These are phyloP conservation scores for Diachasma alloeum DNA, from an alignment of 1,140 invertebrate genomes.

Conservation along the genomic window DNA sequence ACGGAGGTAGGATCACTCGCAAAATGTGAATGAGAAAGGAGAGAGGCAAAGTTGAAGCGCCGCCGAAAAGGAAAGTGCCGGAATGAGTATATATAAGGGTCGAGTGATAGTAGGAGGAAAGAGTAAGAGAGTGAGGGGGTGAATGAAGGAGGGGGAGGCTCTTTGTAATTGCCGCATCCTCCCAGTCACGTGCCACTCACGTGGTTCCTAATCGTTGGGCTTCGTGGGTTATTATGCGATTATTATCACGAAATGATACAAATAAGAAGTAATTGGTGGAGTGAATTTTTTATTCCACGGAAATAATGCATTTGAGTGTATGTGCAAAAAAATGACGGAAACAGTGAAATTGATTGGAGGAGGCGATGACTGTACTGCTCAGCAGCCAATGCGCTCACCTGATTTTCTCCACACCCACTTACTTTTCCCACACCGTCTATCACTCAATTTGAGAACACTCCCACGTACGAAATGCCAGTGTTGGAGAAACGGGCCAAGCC, in stretches of 20 bases:
- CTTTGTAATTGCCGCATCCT: slow-evolving; percentile 60
- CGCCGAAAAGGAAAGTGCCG: slow-evolving; percentile 27
- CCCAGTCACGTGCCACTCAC: slow-evolving; percentile 60
- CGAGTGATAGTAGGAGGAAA: background rate
- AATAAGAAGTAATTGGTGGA: background rate
- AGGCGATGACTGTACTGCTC: too few relatives aligned
- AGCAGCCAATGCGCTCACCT: too few relatives aligned
- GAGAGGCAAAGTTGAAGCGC: slow-evolving; percentile 17
- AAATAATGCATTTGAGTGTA: too few relatives aligned
- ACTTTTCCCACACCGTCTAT: too few relatives aligned
- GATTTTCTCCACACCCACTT: too few relatives aligned
- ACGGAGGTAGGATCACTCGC: background rate
- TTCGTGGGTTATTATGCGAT: slow-evolving; percentile 2
- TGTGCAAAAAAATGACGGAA: too few relatives aligned
- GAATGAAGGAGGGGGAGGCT: slow-evolving; percentile 34
- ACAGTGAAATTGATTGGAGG: too few relatives aligned
- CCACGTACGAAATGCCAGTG: too few relatives aligned
- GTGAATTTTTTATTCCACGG: slow-evolving; percentile 1
- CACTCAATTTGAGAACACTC: too few relatives aligned
- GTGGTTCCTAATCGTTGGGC: slow-evolving; percentile 43
- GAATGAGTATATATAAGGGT: slow-evolving; percentile 36
- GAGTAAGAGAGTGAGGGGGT: background rate
- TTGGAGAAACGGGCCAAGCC: too few relatives aligned
- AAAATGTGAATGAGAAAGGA: background rate
- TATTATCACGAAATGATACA: slow-evolving; percentile 11